These are phyloP conservation scores for Fabriciana adippe DNA, from an alignment of 2,888 invertebrate species.

Conservation along the genomic window DNA sequence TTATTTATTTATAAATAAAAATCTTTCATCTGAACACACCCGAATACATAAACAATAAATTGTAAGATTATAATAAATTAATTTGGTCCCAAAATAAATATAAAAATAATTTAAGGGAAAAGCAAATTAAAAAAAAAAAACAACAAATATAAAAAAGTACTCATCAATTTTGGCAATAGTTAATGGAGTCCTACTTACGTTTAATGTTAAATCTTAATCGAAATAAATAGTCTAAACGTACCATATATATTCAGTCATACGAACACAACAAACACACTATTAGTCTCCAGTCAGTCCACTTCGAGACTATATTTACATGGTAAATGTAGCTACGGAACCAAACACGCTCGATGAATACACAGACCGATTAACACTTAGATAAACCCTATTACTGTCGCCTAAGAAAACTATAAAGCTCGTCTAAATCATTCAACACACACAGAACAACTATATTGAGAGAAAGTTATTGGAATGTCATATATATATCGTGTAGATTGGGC, in stretches of 20 bases:
- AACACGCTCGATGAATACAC: slow-evolving; percentile 62
- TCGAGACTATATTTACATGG: slow-evolving; percentile 69
- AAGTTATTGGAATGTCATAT: slow-evolving; percentile 71
- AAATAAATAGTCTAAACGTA: slow-evolving; percentile 76
- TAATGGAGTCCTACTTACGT: slow-evolving; percentile 75
- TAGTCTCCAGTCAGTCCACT: slow-evolving; percentile 53
- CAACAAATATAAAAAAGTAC: slow-evolving; percentile 75
- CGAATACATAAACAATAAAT: slow-evolving; percentile 72
- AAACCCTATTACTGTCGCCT: slow-evolving; percentile 65
- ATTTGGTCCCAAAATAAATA: slow-evolving; percentile 83
- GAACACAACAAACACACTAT: slow-evolving; percentile 56
- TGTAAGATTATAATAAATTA: slow-evolving; percentile 79
- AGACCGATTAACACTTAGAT: slow-evolving; percentile 63
- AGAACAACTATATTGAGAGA: slow-evolving; percentile 59
- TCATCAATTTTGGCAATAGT: slow-evolving; percentile 80
- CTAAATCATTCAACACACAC: slow-evolving; percentile 69
- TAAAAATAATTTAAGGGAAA: slow-evolving; percentile 74
- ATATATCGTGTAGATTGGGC: slow-evolving; percentile 51
- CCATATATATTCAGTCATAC: slow-evolving; percentile 67
- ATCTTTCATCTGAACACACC: slow-evolving; percentile 76
- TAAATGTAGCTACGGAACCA: slow-evolving; percentile 60
- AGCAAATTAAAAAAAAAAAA: slow-evolving; percentile 69
- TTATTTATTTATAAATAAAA: slow-evolving; percentile 81
- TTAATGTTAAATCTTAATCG: slow-evolving; percentile 69
- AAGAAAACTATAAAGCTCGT: slow-evolving; percentile 72